Percentiles rank a stretch among this genome's conserved stretches.
These are phyloP conservation scores for Dendropsophus ebraccatus DNA, from an alignment of 2,113 vertebrate genomes.

Conservation along the genomic window DNA sequence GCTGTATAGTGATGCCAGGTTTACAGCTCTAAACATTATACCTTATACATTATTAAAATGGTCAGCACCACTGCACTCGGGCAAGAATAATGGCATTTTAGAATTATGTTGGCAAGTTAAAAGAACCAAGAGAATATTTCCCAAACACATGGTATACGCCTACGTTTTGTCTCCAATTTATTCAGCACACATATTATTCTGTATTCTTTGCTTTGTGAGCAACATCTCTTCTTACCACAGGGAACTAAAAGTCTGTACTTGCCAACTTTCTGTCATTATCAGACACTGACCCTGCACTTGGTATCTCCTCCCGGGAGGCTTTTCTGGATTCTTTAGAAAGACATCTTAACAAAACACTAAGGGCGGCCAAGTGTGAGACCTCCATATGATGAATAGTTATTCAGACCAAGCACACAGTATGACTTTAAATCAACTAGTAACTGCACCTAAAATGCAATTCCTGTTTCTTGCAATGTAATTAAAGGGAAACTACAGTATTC, in stretches of 20 bases:
- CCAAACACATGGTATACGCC: constrained; percentile 5
- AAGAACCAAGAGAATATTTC: constrained; percentile 27
- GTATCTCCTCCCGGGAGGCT: constrained; percentile 39
- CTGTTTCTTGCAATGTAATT: background rate
- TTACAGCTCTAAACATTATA: background rate
- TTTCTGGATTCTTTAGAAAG: constrained; percentile 45
- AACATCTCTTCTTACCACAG: constrained; percentile 29
- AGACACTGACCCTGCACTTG: constrained; percentile 50
- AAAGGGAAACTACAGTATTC: background rate
- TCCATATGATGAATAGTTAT: constrained; percentile 49
- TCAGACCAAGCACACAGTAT: constrained; percentile 12
- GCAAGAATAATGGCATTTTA: constrained; percentile 21
- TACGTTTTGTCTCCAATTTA: constrained; percentile 19
- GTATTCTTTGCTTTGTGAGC: constrained; percentile 36
- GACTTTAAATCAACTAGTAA: constrained; percentile 13
- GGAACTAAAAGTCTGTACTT: constrained; percentile 27
- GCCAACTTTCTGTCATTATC: constrained; percentile 56
- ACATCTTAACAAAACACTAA: constrained; percentile 52
- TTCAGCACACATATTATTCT: constrained; percentile 37
- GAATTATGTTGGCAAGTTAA: constrained; percentile 16
- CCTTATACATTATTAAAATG: constrained; percentile 28
- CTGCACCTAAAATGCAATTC: background rate
- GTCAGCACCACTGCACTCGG: background rate
- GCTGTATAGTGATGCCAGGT: background rate
- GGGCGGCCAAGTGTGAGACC: constrained; percentile 41